Evolutionary conservation across 2,113 vertebrate genomes (phyloP).

Genomic region (Bujurquina vittata): DNA sequence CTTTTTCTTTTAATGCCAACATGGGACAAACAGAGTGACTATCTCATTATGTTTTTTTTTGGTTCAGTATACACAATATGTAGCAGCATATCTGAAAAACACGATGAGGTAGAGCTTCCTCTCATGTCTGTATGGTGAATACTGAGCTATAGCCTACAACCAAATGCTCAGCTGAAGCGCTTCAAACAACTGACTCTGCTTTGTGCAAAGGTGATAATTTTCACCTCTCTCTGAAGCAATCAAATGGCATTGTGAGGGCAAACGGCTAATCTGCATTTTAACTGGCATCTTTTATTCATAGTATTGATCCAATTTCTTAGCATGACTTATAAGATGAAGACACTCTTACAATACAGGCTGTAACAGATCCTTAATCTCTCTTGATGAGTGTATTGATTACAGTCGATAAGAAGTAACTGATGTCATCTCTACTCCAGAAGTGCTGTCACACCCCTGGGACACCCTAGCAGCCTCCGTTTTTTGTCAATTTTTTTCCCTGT

Average conservation of each 20-base stretch:
- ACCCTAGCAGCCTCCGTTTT: background rate
- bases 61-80: too few relatives aligned
- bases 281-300: conserved; percentile 25
- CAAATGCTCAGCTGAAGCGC: too few relatives aligned
- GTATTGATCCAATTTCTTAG: conserved; percentile 35
- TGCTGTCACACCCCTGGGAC: conserved; percentile 24
- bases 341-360: background rate
- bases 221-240: background rate
- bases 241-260: conserved; percentile 20
- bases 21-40: background rate
- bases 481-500: background rate
- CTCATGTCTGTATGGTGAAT: too few relatives aligned
- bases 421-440: conserved; percentile 27
- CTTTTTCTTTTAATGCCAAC: background rate
- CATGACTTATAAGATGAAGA: conserved; percentile 27
- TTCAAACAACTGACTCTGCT: background rate
- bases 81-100: too few relatives aligned
- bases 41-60: background rate
- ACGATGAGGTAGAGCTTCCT: background rate
- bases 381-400: conserved; percentile 60
- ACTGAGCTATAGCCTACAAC: too few relatives aligned
- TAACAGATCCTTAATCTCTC: conserved; percentile 7
- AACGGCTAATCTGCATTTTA: conserved; percentile 41
- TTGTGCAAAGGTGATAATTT: background rate
- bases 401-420: conserved; percentile 40